Evolutionary conservation across 1,140 invertebrate genomes (phyloP).

Genomic region (Homalodisca vitripennis): DNA sequence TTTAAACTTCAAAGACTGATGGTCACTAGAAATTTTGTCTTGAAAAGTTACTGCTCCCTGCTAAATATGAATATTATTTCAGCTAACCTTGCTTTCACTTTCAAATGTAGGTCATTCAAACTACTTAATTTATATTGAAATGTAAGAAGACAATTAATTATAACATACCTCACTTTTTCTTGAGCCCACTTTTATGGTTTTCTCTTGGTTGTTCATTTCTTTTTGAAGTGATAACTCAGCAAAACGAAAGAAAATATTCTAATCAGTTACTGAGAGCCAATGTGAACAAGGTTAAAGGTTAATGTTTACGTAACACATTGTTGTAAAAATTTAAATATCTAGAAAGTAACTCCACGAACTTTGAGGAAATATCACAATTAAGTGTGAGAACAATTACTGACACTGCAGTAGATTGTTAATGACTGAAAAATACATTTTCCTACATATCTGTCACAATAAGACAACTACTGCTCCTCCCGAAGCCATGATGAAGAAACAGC

Average conservation of each 20-base stretch:
- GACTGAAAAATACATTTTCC: too few relatives aligned
- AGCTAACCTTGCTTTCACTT: slow-evolving; percentile 2
- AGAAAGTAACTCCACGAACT: background rate
- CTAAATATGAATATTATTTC: background rate
- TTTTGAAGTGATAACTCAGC: background rate
- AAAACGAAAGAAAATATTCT: background rate
- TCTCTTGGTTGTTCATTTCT: slow-evolving; percentile 18
- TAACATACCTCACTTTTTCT: slow-evolving; percentile 63
- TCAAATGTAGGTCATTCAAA: background rate
- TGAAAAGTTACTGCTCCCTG: background rate
- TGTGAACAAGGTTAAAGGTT: background rate
- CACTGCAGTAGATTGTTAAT: slow-evolving; percentile 25
- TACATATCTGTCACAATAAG: too few relatives aligned
- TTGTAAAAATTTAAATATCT: background rate
- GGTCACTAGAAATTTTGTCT: background rate
- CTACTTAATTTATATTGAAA: background rate
- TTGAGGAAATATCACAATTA: background rate
- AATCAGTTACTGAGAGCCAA: background rate
- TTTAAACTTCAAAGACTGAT: background rate
- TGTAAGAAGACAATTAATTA: slow-evolving; percentile 34
- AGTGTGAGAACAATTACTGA: slow-evolving; percentile 8
- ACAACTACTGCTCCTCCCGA: too few relatives aligned
- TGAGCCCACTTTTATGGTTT: slow-evolving; percentile 54
- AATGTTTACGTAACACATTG: background rate
- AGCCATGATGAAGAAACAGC: too few relatives aligned